Percentiles rank a stretch among this genome's conserved stretches.
These are phyloP conservation scores for Drymodes brunneopygia DNA, from an alignment of 2,113 vertebrate species.

Conservation along the genomic window DNA sequence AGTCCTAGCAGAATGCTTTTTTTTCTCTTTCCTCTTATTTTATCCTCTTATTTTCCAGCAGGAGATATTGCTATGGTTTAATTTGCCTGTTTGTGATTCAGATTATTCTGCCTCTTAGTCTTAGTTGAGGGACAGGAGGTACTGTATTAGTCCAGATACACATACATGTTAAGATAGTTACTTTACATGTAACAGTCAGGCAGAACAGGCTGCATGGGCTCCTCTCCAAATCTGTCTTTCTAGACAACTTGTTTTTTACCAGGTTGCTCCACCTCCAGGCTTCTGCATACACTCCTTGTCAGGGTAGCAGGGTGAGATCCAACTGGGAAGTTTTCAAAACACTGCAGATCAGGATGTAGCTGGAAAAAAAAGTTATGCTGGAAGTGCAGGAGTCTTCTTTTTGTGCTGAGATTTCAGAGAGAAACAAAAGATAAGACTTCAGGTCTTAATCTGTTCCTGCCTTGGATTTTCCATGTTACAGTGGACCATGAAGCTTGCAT, in stretches of 20 bases:
- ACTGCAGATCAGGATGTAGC: not conserved
- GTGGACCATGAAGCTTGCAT: not conserved
- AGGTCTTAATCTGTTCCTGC: not conserved
- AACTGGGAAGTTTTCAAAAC: not conserved
- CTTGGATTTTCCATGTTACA: not conserved
- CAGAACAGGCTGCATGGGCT: not conserved
- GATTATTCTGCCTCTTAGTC: not conserved
- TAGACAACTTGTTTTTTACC: not conserved
- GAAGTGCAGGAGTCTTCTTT: not conserved
- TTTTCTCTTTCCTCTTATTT: not conserved
- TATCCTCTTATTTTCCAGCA: not conserved
- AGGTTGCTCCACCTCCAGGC: not conserved
- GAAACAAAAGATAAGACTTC: not conserved
- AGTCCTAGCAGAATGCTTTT: not conserved
- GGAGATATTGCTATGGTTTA: not conserved
- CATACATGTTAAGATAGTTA: too few relatives aligned
- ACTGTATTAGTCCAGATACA: not conserved
- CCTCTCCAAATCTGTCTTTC: not conserved
- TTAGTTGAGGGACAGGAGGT: not conserved
- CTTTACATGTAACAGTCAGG: not conserved
- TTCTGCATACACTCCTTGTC: not conserved
- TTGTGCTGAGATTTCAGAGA: not conserved
- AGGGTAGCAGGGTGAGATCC: not conserved
- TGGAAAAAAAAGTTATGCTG: not conserved
- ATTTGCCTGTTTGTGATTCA: not conserved